Percentiles rank a stretch among this genome's conserved stretches.
phyloP scores from a whole-genome alignment of 2,797 vertebrate species.

The Muraenolepis orangiensis region DNA sequence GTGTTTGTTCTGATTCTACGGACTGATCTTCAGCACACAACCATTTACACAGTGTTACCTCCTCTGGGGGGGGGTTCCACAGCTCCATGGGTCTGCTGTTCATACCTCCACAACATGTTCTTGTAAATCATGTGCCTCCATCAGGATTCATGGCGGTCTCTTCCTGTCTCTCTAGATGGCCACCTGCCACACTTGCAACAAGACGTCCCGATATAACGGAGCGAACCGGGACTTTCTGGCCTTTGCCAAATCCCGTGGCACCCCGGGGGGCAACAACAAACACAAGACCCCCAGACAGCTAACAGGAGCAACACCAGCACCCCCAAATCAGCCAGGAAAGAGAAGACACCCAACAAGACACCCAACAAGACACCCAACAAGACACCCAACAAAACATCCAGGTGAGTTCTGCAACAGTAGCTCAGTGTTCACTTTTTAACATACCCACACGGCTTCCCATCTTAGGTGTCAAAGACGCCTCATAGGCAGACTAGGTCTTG shows the following conservation, averaged over 20 bases:
- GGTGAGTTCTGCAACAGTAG: no score
- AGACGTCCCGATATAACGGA: slow-evolving; percentile 78
- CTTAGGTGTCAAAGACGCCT: slow-evolving; percentile 3
- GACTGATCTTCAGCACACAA: background rate
- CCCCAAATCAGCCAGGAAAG: slow-evolving; percentile 55
- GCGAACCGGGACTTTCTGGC: slow-evolving; percentile 76
- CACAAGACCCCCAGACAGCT: slow-evolving; percentile 62
- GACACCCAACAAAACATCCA: slow-evolving; percentile 50
- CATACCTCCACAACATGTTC: no score
- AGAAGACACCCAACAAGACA: slow-evolving; percentile 65
- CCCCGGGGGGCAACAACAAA: slow-evolving; percentile 63
- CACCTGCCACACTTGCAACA: slow-evolving; percentile 88
- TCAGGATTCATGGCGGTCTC: background rate
- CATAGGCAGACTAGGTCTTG: slow-evolving; percentile 17
- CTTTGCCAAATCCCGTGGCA: slow-evolving; percentile 54
- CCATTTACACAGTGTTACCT: no score
- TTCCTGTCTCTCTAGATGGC: slow-evolving; percentile 76
- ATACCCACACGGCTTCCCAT: background rate
- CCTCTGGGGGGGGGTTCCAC: no score
- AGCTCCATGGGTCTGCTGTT: background rate
- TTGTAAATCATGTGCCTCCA: background rate
- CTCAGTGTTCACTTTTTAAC: background rate
- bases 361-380: slow-evolving; percentile 55
- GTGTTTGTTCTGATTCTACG: background rate
- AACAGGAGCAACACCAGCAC: slow-evolving; percentile 40